Conservation (phyloP, 2,797 vertebrate genomes). For the Anniella stebbinsi region DNA sequence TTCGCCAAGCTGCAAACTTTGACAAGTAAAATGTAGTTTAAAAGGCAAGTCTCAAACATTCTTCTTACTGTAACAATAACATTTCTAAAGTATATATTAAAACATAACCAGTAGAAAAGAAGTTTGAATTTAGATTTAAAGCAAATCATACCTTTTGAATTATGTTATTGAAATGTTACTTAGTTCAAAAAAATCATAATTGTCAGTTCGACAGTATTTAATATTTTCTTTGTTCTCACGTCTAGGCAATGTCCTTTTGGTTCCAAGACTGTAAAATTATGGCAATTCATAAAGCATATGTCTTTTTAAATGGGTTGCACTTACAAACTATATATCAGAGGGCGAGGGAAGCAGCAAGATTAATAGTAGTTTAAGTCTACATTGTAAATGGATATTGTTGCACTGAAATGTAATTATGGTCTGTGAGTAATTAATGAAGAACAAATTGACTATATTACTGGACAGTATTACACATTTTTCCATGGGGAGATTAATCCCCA, state of each 20-base stretch:
- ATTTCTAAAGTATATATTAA: neutral
- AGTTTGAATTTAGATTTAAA: conserved; percentile 2
- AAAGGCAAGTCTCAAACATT: neutral
- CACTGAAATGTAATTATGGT: neutral
- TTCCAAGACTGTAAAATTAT: neutral
- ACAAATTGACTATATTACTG: neutral
- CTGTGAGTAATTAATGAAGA: neutral
- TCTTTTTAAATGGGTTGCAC: neutral
- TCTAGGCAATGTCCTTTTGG: neutral
- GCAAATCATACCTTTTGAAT: neutral
- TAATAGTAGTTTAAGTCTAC: neutral
- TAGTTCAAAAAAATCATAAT: neutral
- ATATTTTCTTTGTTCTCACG: neutral
- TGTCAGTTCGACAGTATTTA: neutral
- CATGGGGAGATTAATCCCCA: neutral
- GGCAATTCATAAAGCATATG: neutral
- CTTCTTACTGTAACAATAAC: neutral
- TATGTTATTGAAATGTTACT: neutral
- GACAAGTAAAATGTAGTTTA: neutral
- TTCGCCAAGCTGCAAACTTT: neutral
- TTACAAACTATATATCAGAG: neutral
- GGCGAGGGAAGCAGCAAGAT: neutral
- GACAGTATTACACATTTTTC: neutral
- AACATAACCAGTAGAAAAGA: neutral
- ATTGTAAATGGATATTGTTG: neutral